Percentiles rank a stretch among this genome's conserved stretches.
These are phyloP conservation scores for Eristalinus aeneus DNA, from an alignment of 2,888 invertebrate species.

Conservation along the genomic window DNA sequence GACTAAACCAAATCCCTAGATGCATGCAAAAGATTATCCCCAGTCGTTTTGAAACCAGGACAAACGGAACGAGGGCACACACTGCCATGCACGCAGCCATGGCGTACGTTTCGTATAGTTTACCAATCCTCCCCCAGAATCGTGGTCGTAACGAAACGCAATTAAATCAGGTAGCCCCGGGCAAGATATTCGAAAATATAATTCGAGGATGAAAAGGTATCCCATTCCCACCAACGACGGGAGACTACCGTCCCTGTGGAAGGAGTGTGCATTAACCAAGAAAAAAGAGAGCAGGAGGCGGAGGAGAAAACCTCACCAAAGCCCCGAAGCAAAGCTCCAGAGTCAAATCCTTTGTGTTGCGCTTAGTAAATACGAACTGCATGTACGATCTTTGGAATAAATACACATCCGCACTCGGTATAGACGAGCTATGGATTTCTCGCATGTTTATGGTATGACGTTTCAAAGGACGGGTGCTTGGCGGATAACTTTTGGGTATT, in stretches of 20 bases:
- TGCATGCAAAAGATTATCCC: constrained; percentile 41
- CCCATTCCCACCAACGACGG: background rate
- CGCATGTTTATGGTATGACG: constrained; percentile 1
- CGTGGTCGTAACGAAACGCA: constrained; percentile 54
- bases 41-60: constrained; percentile 33
- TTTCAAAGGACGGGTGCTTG: background rate
- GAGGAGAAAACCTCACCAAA: constrained; percentile 11
- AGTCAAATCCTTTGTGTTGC: constrained; percentile 51
- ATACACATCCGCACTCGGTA: constrained; percentile 24
- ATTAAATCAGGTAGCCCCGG: constrained; percentile 66
- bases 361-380: constrained; percentile 64
- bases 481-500: constrained; percentile 10
- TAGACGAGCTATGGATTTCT: background rate
- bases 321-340: constrained; percentile 45
- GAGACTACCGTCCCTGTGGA: constrained; percentile 18
- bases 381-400: constrained; percentile 56
- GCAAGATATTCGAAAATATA: constrained; percentile 69
- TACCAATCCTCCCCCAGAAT: constrained; percentile 30
- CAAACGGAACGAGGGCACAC: constrained; percentile 3
- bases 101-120: constrained; percentile 18
- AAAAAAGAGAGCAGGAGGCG: background rate
- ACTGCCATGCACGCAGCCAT: background rate
- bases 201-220: constrained; percentile 64
- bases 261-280: constrained; percentile 52
- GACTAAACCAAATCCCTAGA: constrained; percentile 26